Evolutionary conservation across 2,888 invertebrate species (phyloP), one percentile per base, ranked within the genome.

Genomic region (Dioctria linearis): DNA sequence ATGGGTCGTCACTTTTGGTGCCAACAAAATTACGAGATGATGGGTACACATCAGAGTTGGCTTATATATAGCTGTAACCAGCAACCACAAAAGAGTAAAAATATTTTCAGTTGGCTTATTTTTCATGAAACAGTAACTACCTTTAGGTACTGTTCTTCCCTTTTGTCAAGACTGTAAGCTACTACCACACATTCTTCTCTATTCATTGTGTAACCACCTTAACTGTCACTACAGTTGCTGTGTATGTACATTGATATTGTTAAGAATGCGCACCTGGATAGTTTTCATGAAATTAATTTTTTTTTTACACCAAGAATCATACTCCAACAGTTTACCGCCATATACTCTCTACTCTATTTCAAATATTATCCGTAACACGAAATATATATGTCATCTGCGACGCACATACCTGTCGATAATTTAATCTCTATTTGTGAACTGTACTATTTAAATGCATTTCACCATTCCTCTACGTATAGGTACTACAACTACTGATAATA

Each of bases 271-370:
- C 69, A 69, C 49, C 37, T 51, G 69, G 69, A 69, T 51, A 69
- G 43, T 69, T 69, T 69, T 69, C 69, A 69, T 69, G 69, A 69
- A 69, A 69, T 69, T 42, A 49, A 39, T 69, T 51, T 43, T 51
- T 69, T 69, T 69, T 51, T 51, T 69, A 25, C 51, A 49, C 5
- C 25, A 5, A 11, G 69, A 69, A 69, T 69, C 25, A 69, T 51
- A n/a, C n/a, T n/a, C n/a, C n/a, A n/a, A 49, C 9, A 69, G 69
- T 49, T 69, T 39, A 37, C 51, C 43, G 51, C 51, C 49, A 4
- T 46, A n/a, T 11, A 11, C 54, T 54, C 54, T 11, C 9, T 46
- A 2, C 49, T 2, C 25, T 25, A 25, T 25, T 25, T 25, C 25
- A 25, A 25, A 46, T 9, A 46, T 46, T 9, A 46, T 5, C 49